These are phyloP conservation scores for Mycalesis mineus DNA, from an alignment of 2,888 invertebrate genomes.

Conservation along the genomic window DNA sequence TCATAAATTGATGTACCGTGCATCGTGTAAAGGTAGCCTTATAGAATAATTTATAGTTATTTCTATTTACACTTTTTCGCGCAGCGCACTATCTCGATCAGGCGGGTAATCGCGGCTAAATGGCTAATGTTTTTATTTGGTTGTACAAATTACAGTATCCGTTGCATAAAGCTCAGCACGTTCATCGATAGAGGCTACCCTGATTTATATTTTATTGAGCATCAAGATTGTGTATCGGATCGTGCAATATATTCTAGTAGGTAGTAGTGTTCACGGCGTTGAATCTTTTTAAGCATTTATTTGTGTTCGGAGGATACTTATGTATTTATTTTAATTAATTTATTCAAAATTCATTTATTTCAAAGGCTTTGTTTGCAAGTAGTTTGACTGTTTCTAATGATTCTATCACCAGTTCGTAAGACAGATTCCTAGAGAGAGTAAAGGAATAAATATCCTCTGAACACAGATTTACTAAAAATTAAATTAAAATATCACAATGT, in stretches of 20 bases:
- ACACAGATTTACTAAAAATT: no score
- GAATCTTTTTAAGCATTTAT: no score
- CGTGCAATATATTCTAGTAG: not conserved
- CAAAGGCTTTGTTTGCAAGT: no score
- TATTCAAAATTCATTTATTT: no score
- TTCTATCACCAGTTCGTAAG: no score
- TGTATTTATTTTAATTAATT: no score
- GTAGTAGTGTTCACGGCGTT: no score
- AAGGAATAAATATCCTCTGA: no score
- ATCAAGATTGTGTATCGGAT: slow-evolving; percentile 31
- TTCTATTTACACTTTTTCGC: slow-evolving; percentile 40
- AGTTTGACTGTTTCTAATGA: no score
- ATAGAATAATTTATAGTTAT: slow-evolving; percentile 12
- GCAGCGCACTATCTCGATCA: slow-evolving; percentile 59
- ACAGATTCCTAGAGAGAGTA: no score
- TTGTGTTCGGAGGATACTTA: no score
- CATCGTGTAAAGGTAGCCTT: slow-evolving; percentile 3
- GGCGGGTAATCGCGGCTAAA: slow-evolving; percentile 58
- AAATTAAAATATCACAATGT: no score
- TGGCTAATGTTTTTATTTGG: slow-evolving; percentile 59
- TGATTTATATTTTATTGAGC: slow-evolving; percentile 65
- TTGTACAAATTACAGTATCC: slow-evolving; percentile 57
- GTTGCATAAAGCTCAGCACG: slow-evolving; percentile 57
- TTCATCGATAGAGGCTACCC: slow-evolving; percentile 54
- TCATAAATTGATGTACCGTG: not conserved